Evolutionary conservation across 2,113 vertebrate species (phyloP), one percentile per base, ranked within the genome.

Genomic region (Muntiacus reevesi): DNA sequence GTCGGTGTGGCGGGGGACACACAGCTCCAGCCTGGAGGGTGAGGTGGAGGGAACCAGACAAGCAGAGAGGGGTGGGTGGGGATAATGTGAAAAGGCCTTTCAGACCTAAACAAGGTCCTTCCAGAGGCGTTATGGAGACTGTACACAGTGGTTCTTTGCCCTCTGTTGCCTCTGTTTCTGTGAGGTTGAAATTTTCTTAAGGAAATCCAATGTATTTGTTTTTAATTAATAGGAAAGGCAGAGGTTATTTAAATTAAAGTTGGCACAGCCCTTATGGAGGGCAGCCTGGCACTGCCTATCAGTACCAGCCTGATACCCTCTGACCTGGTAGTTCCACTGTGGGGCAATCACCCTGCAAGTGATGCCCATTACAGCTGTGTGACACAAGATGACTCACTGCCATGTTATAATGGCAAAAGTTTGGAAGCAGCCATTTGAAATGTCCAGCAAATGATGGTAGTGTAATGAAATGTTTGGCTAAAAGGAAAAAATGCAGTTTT

Each of bases 271-370:
- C 43, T 16, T 33, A 0, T 6, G 67, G 36, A 45, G 30, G 79
- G n/a, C 78, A 6, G 54, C 16, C 78, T 40, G 52, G 30, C 9
- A 2, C 30, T 40, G 27, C 54, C 62, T 8, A 0, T 57, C 52
- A 36, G 5, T 23, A 3, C 2, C 9, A 6, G 28, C 6, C 14
- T 2, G 4, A 0, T 12, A 23, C 25, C 54, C 50, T 92, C 47
- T 12, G 45, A 57, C 47, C 50, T 5, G 4, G 71, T 14, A 43
- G 28, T 36, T 27, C 40, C 21, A 3, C 30, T 10, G 3, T 1
- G 40, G 57, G 67, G 67, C 36, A 28, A 36, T 52, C 28, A 3
- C 8, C 45, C 16, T 25, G 0, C 52, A 33, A 30, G 14, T 21
- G 27, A 13, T 47, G 21, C 79, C 50, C 2, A 4, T 55, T 17